phyloP scores from a whole-genome alignment of 2,113 vertebrate species.

The Oenanthe melanoleuca region DNA sequence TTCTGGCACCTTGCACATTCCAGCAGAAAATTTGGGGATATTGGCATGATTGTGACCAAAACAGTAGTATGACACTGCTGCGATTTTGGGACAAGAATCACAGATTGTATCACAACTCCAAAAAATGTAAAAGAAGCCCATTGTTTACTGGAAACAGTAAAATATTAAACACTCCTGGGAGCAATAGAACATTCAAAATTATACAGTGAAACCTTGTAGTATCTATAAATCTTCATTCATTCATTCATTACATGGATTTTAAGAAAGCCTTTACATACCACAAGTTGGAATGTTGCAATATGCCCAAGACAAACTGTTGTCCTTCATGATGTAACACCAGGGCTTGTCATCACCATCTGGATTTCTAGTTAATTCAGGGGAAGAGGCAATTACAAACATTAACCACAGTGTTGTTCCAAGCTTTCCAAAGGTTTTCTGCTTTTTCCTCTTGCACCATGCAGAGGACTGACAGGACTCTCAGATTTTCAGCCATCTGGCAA shows the following conservation, averaged over 20 bases:
- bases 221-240: background rate
- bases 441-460: background rate
- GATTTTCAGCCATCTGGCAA: background rate
- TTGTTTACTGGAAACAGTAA: background rate
- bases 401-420: background rate
- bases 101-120: background rate
- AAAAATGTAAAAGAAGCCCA: background rate
- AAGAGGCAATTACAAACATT: background rate
- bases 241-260: background rate
- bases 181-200: background rate
- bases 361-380: constrained; percentile 77
- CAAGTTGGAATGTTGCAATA: constrained; percentile 84
- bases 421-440: background rate
- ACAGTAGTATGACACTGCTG: background rate
- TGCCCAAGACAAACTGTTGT: constrained; percentile 87
- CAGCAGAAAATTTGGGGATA: background rate
- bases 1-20: background rate
- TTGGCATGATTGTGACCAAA: background rate
- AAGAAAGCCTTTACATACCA: constrained; percentile 57
- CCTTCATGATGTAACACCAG: constrained; percentile 89
- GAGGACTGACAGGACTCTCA: background rate
- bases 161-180: background rate
- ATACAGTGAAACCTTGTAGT: background rate
- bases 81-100: background rate
- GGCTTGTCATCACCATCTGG: constrained; percentile 87